Evolutionary conservation across 92 coral and sea anemone genomes (phyloP).

Genomic region (Paragorgia papillata): DNA sequence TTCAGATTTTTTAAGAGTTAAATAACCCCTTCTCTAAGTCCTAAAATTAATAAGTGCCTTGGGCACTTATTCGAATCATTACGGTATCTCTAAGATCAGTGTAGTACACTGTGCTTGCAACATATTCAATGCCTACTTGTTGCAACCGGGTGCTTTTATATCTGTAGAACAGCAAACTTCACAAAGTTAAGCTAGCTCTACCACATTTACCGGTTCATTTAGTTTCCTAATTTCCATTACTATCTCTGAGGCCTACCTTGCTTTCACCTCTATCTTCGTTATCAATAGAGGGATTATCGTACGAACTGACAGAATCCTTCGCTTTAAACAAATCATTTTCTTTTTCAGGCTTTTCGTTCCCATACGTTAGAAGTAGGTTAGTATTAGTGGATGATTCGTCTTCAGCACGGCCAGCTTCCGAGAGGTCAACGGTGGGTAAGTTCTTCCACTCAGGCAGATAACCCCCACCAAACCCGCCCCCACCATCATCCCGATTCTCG

Average conservation of each 20-base stretch:
- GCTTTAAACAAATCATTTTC: not conserved
- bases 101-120: no score
- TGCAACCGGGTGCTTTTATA: no score
- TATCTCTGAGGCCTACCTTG: not conserved
- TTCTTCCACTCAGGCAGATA: conserved; percentile 82
- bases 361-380: conserved; percentile 24
- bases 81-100: no score
- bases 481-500: not conserved
- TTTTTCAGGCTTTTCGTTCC: not conserved
- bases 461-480: conserved; percentile 17
- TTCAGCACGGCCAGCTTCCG: conserved; percentile 15
- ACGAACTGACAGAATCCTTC: not conserved
- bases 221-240: not conserved
- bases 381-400: no score
- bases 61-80: no score
- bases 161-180: no score
- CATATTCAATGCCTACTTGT: no score
- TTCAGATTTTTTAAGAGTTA: no score
- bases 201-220: not conserved
- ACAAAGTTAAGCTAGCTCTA: no score
- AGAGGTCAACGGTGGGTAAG: conserved; percentile 59
- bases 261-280: not conserved
- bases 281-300: conserved; percentile 15
- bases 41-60: no score
- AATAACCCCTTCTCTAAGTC: no score